A percentile compares a stretch with the other conserved stretches of the same genome.
These are phyloP conservation scores for Camponotus vicinus DNA, from an alignment of 1,140 invertebrate species.

Conservation along the genomic window DNA sequence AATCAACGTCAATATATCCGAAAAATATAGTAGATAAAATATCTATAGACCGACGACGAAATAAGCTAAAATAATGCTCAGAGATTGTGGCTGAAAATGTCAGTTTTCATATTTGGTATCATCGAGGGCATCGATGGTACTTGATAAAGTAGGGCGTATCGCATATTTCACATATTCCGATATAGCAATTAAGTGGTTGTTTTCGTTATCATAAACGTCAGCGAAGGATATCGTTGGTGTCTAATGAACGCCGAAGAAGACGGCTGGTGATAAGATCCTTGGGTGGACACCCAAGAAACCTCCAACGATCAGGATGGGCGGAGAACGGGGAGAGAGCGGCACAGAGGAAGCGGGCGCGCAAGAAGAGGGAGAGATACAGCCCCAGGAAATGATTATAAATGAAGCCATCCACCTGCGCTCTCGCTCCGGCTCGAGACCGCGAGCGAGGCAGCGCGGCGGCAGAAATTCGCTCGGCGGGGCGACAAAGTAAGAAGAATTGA, in stretches of 20 bases:
- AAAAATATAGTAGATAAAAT: too few species aligned
- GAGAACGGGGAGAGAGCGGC: background rate
- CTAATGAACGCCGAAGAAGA: conserved; percentile 66
- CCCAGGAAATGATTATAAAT: conserved; percentile 84
- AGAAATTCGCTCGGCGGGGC: conserved; percentile 70
- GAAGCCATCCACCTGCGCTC: conserved; percentile 78
- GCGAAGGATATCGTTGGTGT: conserved; percentile 13
- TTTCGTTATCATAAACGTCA: conserved; percentile 33
- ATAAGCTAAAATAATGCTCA: background rate
- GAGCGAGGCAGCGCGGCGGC: conserved; percentile 58
- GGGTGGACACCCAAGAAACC: conserved; percentile 59
- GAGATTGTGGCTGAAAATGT: background rate
- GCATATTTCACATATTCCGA: conserved; percentile 11
- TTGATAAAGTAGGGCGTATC: background rate
- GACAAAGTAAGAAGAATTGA: conserved; percentile 82
- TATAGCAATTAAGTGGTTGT: conserved; percentile 38
- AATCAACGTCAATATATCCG: background rate
- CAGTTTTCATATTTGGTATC: conserved; percentile 1
- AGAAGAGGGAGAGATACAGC: conserved; percentile 77
- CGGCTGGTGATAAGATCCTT: conserved; percentile 52
- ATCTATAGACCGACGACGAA: background rate
- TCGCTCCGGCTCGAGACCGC: conserved; percentile 57
- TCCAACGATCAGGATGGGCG: conserved; percentile 21
- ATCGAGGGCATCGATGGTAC: background rate
- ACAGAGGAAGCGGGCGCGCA: conserved; percentile 16